Base-by-base conservation (phyloP, 2,888 invertebrate species). In the Callinectes sapidus region DNA sequence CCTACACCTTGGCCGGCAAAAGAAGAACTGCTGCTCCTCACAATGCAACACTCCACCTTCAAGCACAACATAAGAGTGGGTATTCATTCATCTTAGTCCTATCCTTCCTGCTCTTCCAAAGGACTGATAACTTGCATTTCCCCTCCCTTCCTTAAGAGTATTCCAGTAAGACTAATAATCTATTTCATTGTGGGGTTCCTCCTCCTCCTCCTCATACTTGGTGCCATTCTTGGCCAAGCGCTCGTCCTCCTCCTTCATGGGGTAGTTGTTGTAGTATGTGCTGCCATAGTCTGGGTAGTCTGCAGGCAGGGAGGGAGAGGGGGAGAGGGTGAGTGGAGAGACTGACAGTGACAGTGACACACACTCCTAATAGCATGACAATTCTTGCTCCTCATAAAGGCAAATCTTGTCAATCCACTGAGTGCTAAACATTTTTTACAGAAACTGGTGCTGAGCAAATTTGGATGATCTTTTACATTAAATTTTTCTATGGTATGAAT, bases 151-250 rank as follows among this genome's bases (percentile, higher is more conserved):
- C n/a, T 71, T 28, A 28, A 71, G 71, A n/a, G 71, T 71, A 71
- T 28, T 71, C 28, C 71, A 35, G 3, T 42, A 86, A 86, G 28
- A 18, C 66, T 91, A 94, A 88, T 94, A 94, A 81, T 94, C 94
- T 87, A 94, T 94, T 85, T 94, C 94, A 54, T 94, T 93, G 87
- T 94, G 87, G 13, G 92, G 91, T 23, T 94, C 93, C 55, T 94
- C 94, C 28, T 94, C 94, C 32, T 94, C 94, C 48, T 94, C 94
- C 81, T 94, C 94, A 71, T 92, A 94, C 39, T 94, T 94, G 18
- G 94, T 94, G 42, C 94, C 94, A 90, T 94, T 94, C 90, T 94
- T 94, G 32, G 94, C 93, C 81, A 81, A 28, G 32, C 94, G 71
- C n/a, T 93, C 94, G 1, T 94, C 94, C 90, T 94, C 94, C 39